Evolutionary conservation across 2,888 invertebrate species (phyloP), one percentile per base, ranked within the genome.

Genomic region (Cacoxenus indagator): DNA sequence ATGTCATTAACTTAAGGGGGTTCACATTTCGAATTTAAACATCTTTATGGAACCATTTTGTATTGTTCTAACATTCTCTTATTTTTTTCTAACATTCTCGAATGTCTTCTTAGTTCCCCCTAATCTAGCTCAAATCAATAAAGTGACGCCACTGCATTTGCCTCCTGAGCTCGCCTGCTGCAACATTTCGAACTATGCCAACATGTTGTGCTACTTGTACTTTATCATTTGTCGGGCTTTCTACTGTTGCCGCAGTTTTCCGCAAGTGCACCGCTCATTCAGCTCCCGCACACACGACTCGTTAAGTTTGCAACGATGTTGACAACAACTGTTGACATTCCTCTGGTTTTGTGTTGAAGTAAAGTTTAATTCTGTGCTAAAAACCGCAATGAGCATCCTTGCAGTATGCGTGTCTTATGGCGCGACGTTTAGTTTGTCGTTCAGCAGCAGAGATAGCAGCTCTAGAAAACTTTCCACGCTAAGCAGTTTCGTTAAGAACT

Each of bases 401-500:
- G 14, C 37, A 14, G 9, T 1, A 8, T 11, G 8, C 37, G 37
- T 0, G 1, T 37, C 37, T 11, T 37, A 4, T 14, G 5, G 9
- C 31, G 31, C 31, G 31, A 37, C 37, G 37, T 51, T 48, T 6
- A 14, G 1, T 19, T 8, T n/a, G 48, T 48, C 6, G n/a, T 1
- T 17, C 55, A 26, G 11, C 24, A 55, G 27, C 55, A 48, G 1
- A 9, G 19, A 48, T 17, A 48, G 9, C 48, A 17, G 78, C 79
- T 78, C 78, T 75, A 75, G 81, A 67, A 80, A 82, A 80, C 72
- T 80, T 71, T 57, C 57, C 73, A 72, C 76, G 73, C 74, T 71
- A 81, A 82, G 37, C 31, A 19, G 78, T 78, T 82, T 82, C 77
- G 77, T 78, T 76, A 77, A 82, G 80, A 82, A 82, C 81, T 80